Conservation (phyloP, 1,140 invertebrate species). For the Liolophura sinensis region DNA sequence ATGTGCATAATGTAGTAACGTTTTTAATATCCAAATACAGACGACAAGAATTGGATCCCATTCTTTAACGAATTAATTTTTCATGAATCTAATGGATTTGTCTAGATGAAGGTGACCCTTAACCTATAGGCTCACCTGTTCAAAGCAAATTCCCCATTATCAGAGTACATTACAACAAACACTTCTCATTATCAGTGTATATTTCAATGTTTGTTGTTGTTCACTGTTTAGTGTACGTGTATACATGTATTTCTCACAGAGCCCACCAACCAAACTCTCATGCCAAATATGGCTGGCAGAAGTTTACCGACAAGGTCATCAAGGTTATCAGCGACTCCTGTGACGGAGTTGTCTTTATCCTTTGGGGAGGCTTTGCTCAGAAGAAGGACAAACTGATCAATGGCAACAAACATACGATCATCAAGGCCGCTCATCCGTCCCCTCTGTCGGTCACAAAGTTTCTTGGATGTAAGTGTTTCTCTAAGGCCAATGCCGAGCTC, state of each 20-base stretch:
- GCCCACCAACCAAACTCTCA: conserved; percentile 68
- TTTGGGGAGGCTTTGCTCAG: conserved; percentile 72
- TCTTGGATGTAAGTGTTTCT: conserved; percentile 69
- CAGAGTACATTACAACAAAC: too few relatives aligned
- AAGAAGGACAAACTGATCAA: conserved; percentile 68
- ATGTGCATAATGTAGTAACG: too few relatives aligned
- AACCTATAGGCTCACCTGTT: too few relatives aligned
- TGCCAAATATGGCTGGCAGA: conserved; percentile 67
- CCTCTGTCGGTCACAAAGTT: conserved; percentile 68
- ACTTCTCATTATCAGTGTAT: too few relatives aligned
- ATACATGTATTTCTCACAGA: conserved; percentile 30
- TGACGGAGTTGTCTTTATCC: conserved; percentile 67
- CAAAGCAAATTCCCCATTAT: too few relatives aligned
- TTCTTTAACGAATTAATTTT: too few relatives aligned
- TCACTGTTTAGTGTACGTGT: not conserved
- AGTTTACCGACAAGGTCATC: conserved; percentile 68
- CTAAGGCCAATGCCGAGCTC: conserved; percentile 65
- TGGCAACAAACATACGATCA: conserved; percentile 62
- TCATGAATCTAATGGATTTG: too few relatives aligned
- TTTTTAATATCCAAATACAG: too few relatives aligned
- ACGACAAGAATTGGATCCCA: too few relatives aligned
- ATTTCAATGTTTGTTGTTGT: too few relatives aligned
- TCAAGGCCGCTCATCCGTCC: conserved; percentile 69
- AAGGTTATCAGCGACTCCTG: conserved; percentile 48
- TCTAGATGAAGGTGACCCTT: too few relatives aligned